These are phyloP conservation scores for Clarias macrocephalus DNA, from an alignment of 2,113 vertebrate genomes.

Conservation along the genomic window DNA sequence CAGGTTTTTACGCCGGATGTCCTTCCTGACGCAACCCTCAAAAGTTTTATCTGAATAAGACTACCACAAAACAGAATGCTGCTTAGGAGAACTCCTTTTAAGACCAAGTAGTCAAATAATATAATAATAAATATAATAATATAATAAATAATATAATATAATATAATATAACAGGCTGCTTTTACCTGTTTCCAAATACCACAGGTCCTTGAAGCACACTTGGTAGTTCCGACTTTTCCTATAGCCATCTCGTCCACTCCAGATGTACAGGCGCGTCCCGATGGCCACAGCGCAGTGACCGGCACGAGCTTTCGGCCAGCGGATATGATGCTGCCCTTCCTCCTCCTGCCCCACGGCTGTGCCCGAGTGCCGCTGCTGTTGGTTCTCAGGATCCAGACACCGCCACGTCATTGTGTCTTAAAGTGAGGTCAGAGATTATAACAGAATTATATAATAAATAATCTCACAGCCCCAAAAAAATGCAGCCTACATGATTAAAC, in stretches of 20 bases:
- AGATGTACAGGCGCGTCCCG: conserved; percentile 92
- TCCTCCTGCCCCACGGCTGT: conserved; percentile 65
- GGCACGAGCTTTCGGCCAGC: conserved; percentile 83
- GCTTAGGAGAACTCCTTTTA: too few relatives aligned
- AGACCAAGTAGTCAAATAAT: too few relatives aligned
- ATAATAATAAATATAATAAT: too few relatives aligned
- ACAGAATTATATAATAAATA: neutral
- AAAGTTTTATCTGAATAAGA: too few relatives aligned
- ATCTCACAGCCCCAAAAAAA: neutral
- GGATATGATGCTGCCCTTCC: conserved; percentile 79
- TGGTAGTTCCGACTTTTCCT: conserved; percentile 93
- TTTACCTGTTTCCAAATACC: conserved; percentile 96
- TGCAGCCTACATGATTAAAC: neutral
- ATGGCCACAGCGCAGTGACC: conserved; percentile 87
- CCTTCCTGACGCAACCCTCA: too few relatives aligned
- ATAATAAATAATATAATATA: too few relatives aligned
- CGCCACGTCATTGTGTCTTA: conserved; percentile 88
- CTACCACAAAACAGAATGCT: too few relatives aligned
- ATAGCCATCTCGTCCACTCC: conserved; percentile 96
- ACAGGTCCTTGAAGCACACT: conserved; percentile 98
- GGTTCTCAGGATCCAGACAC: conserved; percentile 78
- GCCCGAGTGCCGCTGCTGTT: conserved; percentile 74
- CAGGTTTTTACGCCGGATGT: too few relatives aligned
- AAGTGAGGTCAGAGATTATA: neutral
- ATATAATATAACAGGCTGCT: too few relatives aligned